These are phyloP conservation scores for Sarcophaga peregrina DNA, from an alignment of 1,140 invertebrate species.

Conservation along the genomic window DNA sequence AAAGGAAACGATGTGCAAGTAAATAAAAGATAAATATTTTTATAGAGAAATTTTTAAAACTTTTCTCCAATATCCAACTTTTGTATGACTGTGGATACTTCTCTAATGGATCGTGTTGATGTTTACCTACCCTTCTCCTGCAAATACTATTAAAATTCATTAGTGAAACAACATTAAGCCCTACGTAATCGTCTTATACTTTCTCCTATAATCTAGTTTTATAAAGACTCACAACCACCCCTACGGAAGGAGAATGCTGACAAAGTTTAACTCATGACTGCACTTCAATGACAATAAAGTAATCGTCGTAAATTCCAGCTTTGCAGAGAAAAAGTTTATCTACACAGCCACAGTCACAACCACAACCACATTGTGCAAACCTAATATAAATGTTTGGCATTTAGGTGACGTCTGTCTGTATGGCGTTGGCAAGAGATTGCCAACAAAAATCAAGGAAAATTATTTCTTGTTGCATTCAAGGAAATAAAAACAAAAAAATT, in stretches of 20 bases:
- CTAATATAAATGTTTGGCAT: neutral
- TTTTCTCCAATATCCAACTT: conserved; percentile 1
- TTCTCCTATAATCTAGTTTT: neutral
- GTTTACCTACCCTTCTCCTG: too few species aligned
- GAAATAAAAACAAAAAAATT: too few species aligned
- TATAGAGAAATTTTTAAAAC: too few species aligned
- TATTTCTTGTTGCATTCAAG: neutral
- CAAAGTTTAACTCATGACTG: conserved; percentile 20
- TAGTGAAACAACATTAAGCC: conserved; percentile 43
- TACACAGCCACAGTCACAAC: conserved; percentile 10
- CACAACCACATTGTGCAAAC: neutral
- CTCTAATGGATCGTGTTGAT: too few species aligned
- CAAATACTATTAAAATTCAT: conserved; percentile 61
- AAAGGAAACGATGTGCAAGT: too few species aligned
- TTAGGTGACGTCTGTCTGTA: neutral
- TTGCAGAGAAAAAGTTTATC: conserved; percentile 49
- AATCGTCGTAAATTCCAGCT: neutral
- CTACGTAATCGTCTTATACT: neutral
- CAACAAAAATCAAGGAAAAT: neutral
- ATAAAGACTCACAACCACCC: neutral
- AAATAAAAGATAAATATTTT: too few species aligned
- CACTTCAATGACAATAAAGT: neutral
- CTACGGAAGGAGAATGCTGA: neutral
- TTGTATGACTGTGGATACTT: too few species aligned
- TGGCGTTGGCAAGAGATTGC: neutral